These are phyloP conservation scores for Hirtodrosophila alboralis DNA, from an alignment of 2,888 invertebrate species.

Conservation along the genomic window DNA sequence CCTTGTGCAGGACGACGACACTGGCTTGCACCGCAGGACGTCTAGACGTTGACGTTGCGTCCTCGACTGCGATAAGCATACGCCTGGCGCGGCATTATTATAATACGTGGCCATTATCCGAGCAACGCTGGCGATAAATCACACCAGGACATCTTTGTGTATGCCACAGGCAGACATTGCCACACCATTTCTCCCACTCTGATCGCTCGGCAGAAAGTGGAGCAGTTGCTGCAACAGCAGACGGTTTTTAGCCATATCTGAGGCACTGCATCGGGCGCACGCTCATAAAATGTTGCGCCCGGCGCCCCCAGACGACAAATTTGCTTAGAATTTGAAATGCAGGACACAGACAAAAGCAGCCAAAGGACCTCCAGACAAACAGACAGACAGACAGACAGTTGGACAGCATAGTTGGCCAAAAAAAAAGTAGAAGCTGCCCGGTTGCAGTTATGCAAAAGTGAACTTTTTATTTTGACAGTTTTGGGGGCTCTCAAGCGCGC, in stretches of 20 bases:
- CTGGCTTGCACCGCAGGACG: conserved; percentile 72
- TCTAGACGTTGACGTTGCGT: conserved; percentile 74
- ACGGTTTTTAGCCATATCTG: conserved; percentile 66
- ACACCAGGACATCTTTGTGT: conserved; percentile 78
- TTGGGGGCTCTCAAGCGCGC: conserved; percentile 20
- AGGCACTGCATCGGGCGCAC: conserved; percentile 69
- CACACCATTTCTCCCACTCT: conserved; percentile 1
- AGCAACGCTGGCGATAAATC: conserved; percentile 75
- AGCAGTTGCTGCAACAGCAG: conserved; percentile 55
- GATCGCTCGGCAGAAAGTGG: conserved; percentile 41
- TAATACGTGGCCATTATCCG: conserved; percentile 79
- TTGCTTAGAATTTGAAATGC: conserved; percentile 79
- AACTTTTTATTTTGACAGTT: conserved; percentile 23
- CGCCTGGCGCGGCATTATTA: conserved; percentile 75
- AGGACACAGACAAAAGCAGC: conserved; percentile 49
- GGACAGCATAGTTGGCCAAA: conserved; percentile 34
- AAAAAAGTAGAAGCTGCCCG: conserved; percentile 10
- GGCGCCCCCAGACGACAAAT: conserved; percentile 66
- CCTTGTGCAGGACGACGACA: conserved; percentile 35
- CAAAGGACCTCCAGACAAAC: conserved; percentile 12
- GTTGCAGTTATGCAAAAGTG: conserved; percentile 31
- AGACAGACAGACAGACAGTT: not conserved
- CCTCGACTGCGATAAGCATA: conserved; percentile 75
- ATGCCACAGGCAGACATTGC: conserved; percentile 69
- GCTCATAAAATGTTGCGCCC: conserved; percentile 76